These are phyloP conservation scores for Orcinus orca DNA, from an alignment of 2,113 vertebrate genomes.

Conservation along the genomic window DNA sequence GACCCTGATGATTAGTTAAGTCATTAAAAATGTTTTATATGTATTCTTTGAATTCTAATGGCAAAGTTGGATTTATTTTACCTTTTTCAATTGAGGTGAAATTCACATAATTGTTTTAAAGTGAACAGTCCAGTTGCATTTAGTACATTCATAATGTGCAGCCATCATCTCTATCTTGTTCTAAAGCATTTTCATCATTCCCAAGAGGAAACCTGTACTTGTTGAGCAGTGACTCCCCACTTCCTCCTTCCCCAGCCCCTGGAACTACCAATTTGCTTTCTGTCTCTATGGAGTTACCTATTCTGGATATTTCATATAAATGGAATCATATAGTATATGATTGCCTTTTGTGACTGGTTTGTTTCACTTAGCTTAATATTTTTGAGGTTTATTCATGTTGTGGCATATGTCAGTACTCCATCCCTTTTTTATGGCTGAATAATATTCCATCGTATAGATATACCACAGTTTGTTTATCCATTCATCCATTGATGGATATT, in stretches of 20 bases:
- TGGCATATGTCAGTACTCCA: background rate
- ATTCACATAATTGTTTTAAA: background rate
- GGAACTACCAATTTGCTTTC: background rate
- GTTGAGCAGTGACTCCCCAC: background rate
- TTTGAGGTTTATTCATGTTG: background rate
- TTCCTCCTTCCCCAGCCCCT: background rate
- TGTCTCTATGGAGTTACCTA: background rate
- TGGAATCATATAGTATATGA: background rate
- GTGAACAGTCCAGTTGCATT: background rate
- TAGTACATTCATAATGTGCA: background rate
- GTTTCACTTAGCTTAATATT: background rate
- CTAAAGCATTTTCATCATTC: background rate
- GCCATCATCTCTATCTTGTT: background rate
- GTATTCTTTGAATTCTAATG: conserved; percentile 16
- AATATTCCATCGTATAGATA: background rate
- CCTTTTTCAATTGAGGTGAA: background rate
- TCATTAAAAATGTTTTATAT: background rate
- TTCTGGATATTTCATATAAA: background rate
- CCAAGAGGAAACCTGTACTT: background rate
- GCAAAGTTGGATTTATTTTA: conserved; percentile 45
- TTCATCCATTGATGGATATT: background rate
- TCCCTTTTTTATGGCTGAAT: background rate
- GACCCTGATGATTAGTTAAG: background rate
- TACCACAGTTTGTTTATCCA: background rate
- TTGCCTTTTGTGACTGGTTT: background rate